These are phyloP conservation scores for Temnothorax rugatulus DNA, from an alignment of 2,888 invertebrate species.

Conservation along the genomic window DNA sequence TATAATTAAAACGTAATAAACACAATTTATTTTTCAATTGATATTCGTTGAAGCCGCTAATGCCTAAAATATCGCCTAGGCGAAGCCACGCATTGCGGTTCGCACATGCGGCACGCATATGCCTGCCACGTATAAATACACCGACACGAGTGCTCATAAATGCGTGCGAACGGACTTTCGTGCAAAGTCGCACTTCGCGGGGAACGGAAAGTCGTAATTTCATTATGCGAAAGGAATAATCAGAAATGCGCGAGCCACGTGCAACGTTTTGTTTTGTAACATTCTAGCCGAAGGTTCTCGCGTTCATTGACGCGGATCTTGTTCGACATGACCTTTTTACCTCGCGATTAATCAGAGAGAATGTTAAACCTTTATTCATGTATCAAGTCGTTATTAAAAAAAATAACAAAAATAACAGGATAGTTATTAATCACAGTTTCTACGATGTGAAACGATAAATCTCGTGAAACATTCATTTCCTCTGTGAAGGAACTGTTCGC, in stretches of 20 bases:
- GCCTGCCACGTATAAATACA: constrained; percentile 11
- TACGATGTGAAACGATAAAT: neutral
- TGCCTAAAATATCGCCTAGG: constrained; percentile 24
- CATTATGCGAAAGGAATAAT: constrained; percentile 10
- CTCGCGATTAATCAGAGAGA: neutral
- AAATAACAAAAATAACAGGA: too few species aligned
- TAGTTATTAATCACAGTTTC: neutral
- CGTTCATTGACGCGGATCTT: constrained; percentile 32
- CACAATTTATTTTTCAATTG: neutral
- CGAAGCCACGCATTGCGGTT: constrained; percentile 1
- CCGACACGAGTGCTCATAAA: constrained; percentile 29
- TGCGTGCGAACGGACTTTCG: constrained; percentile 35
- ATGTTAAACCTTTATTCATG: neutral
- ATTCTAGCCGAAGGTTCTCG: constrained; percentile 60
- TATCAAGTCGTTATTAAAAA: neutral
- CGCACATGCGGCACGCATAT: constrained; percentile 39
- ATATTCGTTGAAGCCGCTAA: neutral
- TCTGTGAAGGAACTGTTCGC: neutral
- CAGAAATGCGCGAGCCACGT: constrained; percentile 26
- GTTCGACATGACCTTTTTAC: neutral
- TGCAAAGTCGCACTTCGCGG: constrained; percentile 20
- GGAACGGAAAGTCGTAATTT: constrained; percentile 22
- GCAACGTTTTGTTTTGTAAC: constrained; percentile 66
- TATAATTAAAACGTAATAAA: neutral
- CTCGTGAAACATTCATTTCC: neutral